Conservation (phyloP, 2,888 invertebrate species). For the Zaprionus obscuricornis region DNA sequence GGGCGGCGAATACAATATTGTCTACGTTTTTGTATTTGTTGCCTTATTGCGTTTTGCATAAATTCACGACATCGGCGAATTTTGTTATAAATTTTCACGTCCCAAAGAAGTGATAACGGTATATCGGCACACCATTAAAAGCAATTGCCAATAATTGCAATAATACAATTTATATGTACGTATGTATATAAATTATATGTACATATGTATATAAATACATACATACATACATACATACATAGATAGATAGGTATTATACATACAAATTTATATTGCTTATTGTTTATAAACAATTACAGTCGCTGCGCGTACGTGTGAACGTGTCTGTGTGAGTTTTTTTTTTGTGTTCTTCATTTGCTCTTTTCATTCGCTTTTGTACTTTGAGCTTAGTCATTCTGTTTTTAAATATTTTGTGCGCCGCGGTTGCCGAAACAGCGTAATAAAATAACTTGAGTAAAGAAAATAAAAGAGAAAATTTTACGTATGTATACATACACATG, state of each 20-base stretch:
- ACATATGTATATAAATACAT: background rate
- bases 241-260: background rate
- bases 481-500: slow-evolving; percentile 37
- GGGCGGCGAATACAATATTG: slow-evolving; percentile 11
- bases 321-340: slow-evolving; percentile 17
- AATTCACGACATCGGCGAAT: slow-evolving; percentile 37
- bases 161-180: slow-evolving; percentile 1
- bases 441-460: slow-evolving; percentile 42
- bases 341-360: slow-evolving; percentile 11
- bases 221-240: slow-evolving; percentile 7
- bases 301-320: slow-evolving; percentile 6
- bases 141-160: slow-evolving; percentile 6
- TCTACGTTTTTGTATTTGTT: slow-evolving; percentile 26
- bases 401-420: slow-evolving; percentile 36
- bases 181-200: background rate
- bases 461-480: slow-evolving; percentile 58
- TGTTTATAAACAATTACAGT: slow-evolving; percentile 54
- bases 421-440: slow-evolving; percentile 36
- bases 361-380: slow-evolving; percentile 47
- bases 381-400: slow-evolving; percentile 68
- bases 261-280: slow-evolving; percentile 21
- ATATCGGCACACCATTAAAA: slow-evolving; percentile 6
- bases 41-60: slow-evolving; percentile 56
- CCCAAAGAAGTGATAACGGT: slow-evolving; percentile 38
- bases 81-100: slow-evolving; percentile 28